Evolutionary conservation across 2,888 invertebrate genomes (phyloP), one percentile per base, ranked within the genome.

Genomic region (Miltochrista miniata): DNA sequence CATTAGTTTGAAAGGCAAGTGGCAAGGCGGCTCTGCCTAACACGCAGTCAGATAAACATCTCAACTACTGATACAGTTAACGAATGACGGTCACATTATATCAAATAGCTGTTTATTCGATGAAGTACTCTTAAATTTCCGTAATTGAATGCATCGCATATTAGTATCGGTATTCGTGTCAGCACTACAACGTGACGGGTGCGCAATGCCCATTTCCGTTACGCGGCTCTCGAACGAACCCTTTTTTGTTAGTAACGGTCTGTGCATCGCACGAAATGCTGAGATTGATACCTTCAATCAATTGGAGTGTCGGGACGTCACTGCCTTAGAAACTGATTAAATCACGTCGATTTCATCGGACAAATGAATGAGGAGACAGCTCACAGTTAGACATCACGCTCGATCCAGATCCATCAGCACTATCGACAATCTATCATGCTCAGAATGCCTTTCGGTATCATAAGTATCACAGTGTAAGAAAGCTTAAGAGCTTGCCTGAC

Each of bases 261-360:
- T 77, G 79, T 72, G 76, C 80, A 82, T 80, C 79, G 83, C 88
- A 88, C 88, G 87, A 88, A 88, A 83, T 76, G 70, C 56, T 71
- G 76, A 88, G 87, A 89, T 88, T 86, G 89, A 90, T 90, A 87
- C 89, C 84, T 88, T 84, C 87, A 81, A 87, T 89, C 87, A 84
- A 80, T 81, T 72, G 71, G 74, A 78, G 81, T 81, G 83, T 84
- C 85, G 79, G 85, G 82, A 84, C 83, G 76, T 81, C 85, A 73
- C 75, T 79, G 81, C 74, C 67, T 81, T 72, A 76, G 74, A 81
- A 83, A 81, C 87, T 87, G 90, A 91, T 90, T 90, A 83, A 86
- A 90, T 90, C 88, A 88, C 87, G 86, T 89, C 84, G 85, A 83
- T 81, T 83, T 83, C 80, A 79, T 84, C 83, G 69, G 82, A 81